phyloP scores from a whole-genome alignment of 2,113 vertebrate genomes.

The Erpornis zantholeuca region DNA sequence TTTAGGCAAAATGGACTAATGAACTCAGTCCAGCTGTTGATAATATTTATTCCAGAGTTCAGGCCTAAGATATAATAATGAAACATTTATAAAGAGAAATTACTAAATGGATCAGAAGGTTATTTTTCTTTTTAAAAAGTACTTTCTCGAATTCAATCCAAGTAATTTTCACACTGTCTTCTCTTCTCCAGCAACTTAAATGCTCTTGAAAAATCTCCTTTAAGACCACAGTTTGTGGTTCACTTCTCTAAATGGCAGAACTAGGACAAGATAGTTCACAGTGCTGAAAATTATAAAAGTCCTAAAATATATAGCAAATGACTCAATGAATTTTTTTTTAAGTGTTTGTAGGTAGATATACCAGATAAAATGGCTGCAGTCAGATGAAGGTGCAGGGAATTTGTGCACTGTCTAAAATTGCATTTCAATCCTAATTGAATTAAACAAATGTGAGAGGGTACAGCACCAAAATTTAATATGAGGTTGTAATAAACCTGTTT shows the following conservation, averaged over 20 bases:
- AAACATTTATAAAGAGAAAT: background rate
- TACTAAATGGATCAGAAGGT: background rate
- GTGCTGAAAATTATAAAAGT: background rate
- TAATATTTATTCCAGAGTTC: background rate
- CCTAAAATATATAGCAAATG: background rate
- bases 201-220: background rate
- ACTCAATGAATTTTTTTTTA: background rate
- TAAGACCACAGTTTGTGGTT: background rate
- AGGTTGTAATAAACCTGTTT: rapidly evolving
- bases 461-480: background rate
- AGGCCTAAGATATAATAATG: background rate
- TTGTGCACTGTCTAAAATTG: background rate
- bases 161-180: background rate
- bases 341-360: background rate
- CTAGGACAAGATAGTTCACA: background rate
- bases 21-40: background rate
- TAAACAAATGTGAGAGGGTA: background rate
- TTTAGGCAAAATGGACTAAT: background rate
- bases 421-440: background rate
- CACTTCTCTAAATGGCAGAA: background rate
- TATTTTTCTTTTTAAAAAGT: background rate
- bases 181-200: background rate
- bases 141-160: background rate
- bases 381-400: background rate
- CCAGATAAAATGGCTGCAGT: background rate